Percentiles rank a stretch among this genome's conserved stretches.
Evolutionary conservation across 92 coral and sea anemone genomes (phyloP).

Genomic region (Epizoanthus scotinus): DNA sequence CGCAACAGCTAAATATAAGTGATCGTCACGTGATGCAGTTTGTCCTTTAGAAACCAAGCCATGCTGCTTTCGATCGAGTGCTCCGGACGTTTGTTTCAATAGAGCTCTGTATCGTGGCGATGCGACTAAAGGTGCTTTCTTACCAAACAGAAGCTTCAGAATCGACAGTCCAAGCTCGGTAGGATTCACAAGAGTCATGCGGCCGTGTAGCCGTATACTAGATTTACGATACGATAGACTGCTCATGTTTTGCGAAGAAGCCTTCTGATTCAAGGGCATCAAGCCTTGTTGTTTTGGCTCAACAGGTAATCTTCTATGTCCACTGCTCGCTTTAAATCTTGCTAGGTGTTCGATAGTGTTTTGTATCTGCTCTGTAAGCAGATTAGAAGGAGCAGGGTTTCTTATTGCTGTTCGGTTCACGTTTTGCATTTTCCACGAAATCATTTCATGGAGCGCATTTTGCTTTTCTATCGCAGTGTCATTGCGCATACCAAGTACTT

Average conservation of each 20-base stretch:
- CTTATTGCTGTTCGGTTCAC: background rate
- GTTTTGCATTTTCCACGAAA: background rate
- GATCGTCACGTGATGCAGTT: background rate
- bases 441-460: background rate
- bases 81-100: conserved; percentile 30
- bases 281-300: conserved; percentile 6
- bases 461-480: conserved; percentile 2
- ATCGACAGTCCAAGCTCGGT: conserved; percentile 90
- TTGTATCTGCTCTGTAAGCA: background rate
- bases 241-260: background rate
- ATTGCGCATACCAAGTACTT: conserved; percentile 66
- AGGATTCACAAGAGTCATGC: conserved; percentile 71
- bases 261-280: conserved; percentile 12
- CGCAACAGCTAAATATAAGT: background rate
- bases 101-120: conserved; percentile 54
- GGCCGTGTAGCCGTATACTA: conserved; percentile 21
- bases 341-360: background rate
- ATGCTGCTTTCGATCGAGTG: conserved; percentile 19
- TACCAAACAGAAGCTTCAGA: conserved; percentile 84
- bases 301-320: background rate
- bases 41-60: background rate
- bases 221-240: conserved; percentile 27
- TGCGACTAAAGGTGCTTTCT: conserved; percentile 77
- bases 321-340: background rate
- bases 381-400: background rate